Percentiles rank a stretch among this genome's conserved stretches.
These are phyloP conservation scores for Hirtodrosophila alboralis DNA, from an alignment of 2,888 invertebrate species.

Conservation along the genomic window DNA sequence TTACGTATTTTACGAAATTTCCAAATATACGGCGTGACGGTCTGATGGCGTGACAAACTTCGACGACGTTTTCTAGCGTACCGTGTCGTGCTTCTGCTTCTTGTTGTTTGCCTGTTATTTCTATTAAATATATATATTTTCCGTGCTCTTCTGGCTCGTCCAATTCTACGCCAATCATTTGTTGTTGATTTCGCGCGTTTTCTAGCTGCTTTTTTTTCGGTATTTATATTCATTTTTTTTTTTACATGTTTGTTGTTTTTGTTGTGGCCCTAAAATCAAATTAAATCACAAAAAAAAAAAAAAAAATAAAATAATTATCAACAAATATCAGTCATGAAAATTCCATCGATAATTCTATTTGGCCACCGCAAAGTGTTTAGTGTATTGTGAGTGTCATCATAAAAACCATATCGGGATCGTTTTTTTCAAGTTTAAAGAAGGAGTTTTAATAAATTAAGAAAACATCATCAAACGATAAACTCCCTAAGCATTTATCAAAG, in stretches of 20 bases:
- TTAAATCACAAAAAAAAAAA: too few relatives aligned
- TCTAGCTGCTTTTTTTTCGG: conserved; percentile 3
- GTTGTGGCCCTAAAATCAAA: conserved; percentile 23
- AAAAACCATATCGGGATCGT: conserved; percentile 3
- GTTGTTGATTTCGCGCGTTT: conserved; percentile 14
- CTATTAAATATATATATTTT: too few relatives aligned
- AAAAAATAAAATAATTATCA: too few relatives aligned
- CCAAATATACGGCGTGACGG: too few relatives aligned
- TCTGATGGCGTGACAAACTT: too few relatives aligned
- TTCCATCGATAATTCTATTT: conserved; percentile 20
- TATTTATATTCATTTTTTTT: conserved; percentile 14
- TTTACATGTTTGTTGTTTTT: conserved; percentile 29
- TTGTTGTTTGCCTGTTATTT: too few relatives aligned
- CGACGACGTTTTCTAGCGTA: too few relatives aligned
- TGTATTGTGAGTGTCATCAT: conserved; percentile 35
- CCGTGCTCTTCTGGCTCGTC: too few relatives aligned
- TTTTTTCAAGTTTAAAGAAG: background rate
- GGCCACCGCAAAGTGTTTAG: conserved; percentile 35
- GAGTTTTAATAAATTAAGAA: background rate
- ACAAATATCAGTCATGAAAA: conserved; percentile 13
- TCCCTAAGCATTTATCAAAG: background rate
- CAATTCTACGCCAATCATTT: too few relatives aligned
- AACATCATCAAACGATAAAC: conserved; percentile 4
- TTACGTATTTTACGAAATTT: background rate
- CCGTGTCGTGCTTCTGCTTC: too few relatives aligned